These are phyloP conservation scores for Eupsilia transversa DNA, from an alignment of 2,888 invertebrate species.

Conservation along the genomic window DNA sequence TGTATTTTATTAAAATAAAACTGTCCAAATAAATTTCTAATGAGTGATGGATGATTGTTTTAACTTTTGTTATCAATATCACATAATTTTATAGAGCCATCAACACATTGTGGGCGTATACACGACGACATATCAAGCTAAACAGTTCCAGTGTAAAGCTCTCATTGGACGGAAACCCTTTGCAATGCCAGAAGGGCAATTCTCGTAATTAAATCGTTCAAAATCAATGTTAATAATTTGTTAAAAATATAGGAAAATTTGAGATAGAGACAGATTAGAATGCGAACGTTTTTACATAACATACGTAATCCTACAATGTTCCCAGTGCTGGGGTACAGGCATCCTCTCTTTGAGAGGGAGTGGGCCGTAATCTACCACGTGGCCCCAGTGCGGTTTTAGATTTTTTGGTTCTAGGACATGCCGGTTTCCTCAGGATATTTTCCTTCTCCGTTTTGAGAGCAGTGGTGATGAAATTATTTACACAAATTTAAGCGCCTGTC, in stretches of 20 bases:
- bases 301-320: no score
- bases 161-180: neutral
- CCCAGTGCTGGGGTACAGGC: no score
- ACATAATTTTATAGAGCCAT: neutral
- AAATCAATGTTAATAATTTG: neutral
- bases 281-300: no score
- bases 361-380: no score
- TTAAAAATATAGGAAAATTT: neutral
- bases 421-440: no score
- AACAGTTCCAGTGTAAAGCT: neutral
- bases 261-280: neutral
- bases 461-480: no score
- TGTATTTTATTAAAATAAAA: neutral
- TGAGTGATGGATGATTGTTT: neutral
- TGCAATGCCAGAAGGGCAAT: neutral
- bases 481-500: no score
- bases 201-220: neutral
- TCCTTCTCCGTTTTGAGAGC: no score
- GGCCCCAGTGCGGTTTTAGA: no score
- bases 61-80: neutral
- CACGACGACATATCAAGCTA: neutral
- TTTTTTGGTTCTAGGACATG: no score
- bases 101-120: neutral
- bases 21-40: neutral
- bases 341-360: no score